Conservation (phyloP, 2,113 vertebrate species). For the Heterotilapia buettikoferi region DNA sequence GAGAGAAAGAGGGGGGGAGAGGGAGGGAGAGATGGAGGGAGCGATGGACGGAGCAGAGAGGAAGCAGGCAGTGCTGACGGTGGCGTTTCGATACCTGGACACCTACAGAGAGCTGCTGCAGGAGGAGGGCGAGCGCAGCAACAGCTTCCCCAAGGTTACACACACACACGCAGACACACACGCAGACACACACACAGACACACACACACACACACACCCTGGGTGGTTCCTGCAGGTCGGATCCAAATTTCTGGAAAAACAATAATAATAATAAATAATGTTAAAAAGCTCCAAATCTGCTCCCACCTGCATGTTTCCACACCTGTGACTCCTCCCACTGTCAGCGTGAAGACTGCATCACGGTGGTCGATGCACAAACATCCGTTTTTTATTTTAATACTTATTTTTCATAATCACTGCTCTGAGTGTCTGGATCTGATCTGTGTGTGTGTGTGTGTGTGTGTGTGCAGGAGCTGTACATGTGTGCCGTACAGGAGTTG, state of each 20-base stretch:
- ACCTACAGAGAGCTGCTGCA: conserved; percentile 91
- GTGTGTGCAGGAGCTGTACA: conserved; percentile 79
- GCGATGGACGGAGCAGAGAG: conserved; percentile 65
- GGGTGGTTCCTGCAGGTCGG: no score
- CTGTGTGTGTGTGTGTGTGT: background rate
- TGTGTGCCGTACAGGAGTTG: conserved; percentile 85
- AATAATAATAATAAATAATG: background rate
- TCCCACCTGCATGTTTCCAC: background rate
- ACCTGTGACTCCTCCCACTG: background rate
- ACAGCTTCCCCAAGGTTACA: conserved; percentile 85
- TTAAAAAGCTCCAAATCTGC: background rate
- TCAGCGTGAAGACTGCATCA: background rate
- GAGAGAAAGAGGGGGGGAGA: conserved; percentile 3
- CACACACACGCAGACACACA: background rate
- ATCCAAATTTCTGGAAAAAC: background rate
- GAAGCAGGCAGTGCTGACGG: conserved; percentile 85
- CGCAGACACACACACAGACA: rapidly evolving
- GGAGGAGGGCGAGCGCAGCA: conserved; percentile 84
- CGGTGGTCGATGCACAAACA: background rate
- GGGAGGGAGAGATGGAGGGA: conserved; percentile 41
- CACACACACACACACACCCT: background rate
- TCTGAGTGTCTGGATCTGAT: background rate
- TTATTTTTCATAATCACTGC: background rate
- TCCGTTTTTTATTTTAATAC: background rate
- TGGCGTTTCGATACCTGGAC: conserved; percentile 89